Evolutionary conservation across 2,888 invertebrate species (phyloP), one percentile per base, ranked within the genome.

Genomic region (Atethmia centrago): DNA sequence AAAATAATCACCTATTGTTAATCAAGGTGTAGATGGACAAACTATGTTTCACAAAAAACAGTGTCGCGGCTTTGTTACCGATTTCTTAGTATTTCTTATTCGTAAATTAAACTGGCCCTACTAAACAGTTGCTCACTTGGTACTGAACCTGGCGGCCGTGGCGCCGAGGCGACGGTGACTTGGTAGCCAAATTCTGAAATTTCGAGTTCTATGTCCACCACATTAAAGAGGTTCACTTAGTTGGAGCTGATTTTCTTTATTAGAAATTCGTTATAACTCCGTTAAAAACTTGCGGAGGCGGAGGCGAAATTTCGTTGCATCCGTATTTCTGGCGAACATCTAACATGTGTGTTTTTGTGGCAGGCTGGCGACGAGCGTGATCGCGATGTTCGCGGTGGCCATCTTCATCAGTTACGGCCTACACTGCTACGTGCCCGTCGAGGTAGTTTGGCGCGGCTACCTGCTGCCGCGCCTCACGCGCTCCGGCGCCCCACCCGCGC

Each of bases 381-480:
- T 98, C 87, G 94, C 97, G 1, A 97, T 98, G 94, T 95, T 98
- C 83, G 97, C 98, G 2, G 89, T 98, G 70, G 97, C 98, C 0
- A 99, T 99, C 79, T 99, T 98, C 94, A 97, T 99, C 75, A 98
- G 99, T 19, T 99, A 99, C 92, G 98, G 98, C 0, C 96, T 99
- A 51, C 99, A 99, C 91, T 98, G 99, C 93, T 99, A 99, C 94
- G 99, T 99, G 49, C 99, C 99, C 0, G 98, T 99, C 85, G 98
- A 98, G 88, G 98, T 99, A 80, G 97, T 98, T 62, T 99, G 99
- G 99, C 98, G 98, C 81, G 97, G 97, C 21, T 98, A 98, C 90
- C 74, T 96, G 71, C 93, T 97, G 55, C 93, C 95, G 2, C 89
- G 92, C 2, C 88, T 97, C 92, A 82, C 89, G 61, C 74, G 81